Conservation (phyloP, 2,113 vertebrate genomes). For the Choloepus hoffmanni region DNA sequence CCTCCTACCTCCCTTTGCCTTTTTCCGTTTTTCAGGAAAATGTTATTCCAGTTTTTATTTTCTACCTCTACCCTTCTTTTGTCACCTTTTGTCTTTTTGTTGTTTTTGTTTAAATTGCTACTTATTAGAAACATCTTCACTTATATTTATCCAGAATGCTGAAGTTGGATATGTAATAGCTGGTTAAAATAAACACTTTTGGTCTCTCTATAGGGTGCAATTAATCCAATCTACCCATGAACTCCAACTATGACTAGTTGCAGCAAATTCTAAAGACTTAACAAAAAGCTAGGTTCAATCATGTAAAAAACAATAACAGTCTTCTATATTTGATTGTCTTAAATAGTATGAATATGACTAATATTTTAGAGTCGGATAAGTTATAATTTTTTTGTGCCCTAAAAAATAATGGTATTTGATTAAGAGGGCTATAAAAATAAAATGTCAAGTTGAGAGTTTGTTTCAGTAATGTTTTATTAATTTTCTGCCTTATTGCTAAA, state of each 20-base stretch:
- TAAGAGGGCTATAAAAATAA: background rate
- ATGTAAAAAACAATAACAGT: background rate
- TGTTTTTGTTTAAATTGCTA: background rate
- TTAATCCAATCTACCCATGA: background rate
- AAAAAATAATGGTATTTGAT: background rate
- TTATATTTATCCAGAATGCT: background rate
- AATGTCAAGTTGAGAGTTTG: background rate
- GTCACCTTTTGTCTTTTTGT: background rate
- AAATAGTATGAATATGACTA: background rate
- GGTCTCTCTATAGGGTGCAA: background rate
- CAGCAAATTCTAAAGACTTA: background rate
- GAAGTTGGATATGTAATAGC: background rate
- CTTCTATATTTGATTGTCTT: background rate
- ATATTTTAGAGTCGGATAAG: background rate
- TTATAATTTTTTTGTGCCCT: slow-evolving; percentile 12
- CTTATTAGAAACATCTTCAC: background rate
- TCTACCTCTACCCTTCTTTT: background rate
- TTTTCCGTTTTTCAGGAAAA: background rate
- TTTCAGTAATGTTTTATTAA: slow-evolving; percentile 19
- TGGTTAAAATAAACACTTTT: background rate
- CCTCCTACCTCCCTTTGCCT: background rate
- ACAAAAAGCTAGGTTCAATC: background rate
- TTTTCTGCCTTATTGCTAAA: slow-evolving; percentile 23
- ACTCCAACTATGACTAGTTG: background rate
- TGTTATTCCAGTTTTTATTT: background rate